A percentile compares a stretch with the other conserved stretches of the same genome.
Evolutionary conservation across 2,888 invertebrate genomes (phyloP).

Genomic region (Rhyacophila evoluta): DNA sequence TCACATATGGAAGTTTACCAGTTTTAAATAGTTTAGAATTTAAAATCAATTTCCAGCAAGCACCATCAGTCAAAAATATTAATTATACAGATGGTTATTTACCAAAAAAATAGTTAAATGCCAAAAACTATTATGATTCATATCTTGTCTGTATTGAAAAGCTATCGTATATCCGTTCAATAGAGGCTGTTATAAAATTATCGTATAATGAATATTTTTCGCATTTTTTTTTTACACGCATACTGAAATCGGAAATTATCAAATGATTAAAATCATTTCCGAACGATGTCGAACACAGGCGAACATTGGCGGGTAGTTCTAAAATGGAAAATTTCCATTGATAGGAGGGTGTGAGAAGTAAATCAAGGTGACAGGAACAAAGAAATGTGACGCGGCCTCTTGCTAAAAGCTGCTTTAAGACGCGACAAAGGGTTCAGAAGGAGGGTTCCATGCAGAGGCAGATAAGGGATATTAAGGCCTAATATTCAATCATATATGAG

Average conservation of each 20-base stretch:
- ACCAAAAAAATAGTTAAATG: too few relatives aligned
- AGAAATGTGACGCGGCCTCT: slow-evolving; percentile 38
- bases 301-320: neutral
- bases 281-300: neutral
- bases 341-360: slow-evolving; percentile 40
- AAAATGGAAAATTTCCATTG: neutral
- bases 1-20: too few relatives aligned
- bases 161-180: too few relatives aligned
- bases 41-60: too few relatives aligned
- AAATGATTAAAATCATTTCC: neutral
- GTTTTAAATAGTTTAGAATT: too few relatives aligned
- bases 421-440: slow-evolving; percentile 39
- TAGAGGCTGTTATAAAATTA: too few relatives aligned
- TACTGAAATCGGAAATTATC: neutral
- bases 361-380: slow-evolving; percentile 46
- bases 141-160: too few relatives aligned
- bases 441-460: neutral
- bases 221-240: neutral
- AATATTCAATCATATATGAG: too few relatives aligned
- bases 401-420: slow-evolving; percentile 41
- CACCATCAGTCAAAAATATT: too few relatives aligned
- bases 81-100: too few relatives aligned
- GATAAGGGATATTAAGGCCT: neutral
- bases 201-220: neutral
- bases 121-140: too few relatives aligned